These are phyloP conservation scores for Agrochola circellaris DNA, from an alignment of 2,888 invertebrate genomes.

Conservation along the genomic window DNA sequence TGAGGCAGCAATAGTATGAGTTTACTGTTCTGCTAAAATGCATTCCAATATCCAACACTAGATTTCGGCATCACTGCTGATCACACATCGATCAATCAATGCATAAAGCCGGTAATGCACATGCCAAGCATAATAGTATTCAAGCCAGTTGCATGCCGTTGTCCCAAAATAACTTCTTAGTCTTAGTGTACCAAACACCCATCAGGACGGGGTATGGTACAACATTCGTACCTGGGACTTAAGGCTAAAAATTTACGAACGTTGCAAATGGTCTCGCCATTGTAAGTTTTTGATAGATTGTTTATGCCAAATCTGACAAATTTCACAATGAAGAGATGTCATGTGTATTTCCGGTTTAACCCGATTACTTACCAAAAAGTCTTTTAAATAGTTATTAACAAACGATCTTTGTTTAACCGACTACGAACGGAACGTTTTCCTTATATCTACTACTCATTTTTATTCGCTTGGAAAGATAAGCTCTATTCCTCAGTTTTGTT, in stretches of 20 bases:
- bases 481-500: constrained; percentile 27
- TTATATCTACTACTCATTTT: constrained; percentile 12
- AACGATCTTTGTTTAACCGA: constrained; percentile 2
- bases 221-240: not conserved
- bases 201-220: not conserved
- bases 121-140: not conserved
- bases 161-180: not conserved
- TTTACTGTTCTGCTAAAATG: not conserved
- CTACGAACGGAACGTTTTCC: constrained; percentile 16
- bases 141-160: not conserved
- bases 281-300: not conserved
- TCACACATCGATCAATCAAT: not conserved
- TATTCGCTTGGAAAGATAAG: constrained; percentile 38
- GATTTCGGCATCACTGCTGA: not conserved
- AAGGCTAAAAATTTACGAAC: not conserved
- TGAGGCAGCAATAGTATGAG: not conserved
- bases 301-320: not conserved
- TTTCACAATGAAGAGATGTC: not conserved
- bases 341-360: not conserved
- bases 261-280: not conserved
- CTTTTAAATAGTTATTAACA: not conserved
- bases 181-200: too few species aligned
- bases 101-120: not conserved
- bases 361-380: not conserved
- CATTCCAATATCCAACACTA: not conserved